Conservation (phyloP, 2,113 vertebrate genomes). For the Melanerpes aurifrons region DNA sequence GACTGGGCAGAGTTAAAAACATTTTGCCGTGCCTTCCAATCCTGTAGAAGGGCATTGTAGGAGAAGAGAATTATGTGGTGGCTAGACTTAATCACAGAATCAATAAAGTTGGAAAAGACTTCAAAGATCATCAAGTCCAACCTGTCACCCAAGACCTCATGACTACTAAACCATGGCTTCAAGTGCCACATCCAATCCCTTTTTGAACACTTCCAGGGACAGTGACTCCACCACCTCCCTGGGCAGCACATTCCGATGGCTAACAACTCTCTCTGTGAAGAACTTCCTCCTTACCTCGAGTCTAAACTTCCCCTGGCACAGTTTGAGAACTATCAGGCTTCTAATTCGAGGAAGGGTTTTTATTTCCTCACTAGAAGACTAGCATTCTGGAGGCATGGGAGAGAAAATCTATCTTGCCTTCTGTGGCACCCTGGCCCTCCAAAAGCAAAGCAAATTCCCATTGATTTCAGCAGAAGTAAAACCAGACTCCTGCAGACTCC, state of each 20-base stretch:
- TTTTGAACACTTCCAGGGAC: too few species aligned
- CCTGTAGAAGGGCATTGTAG: constrained; percentile 70
- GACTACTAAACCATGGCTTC: too few species aligned
- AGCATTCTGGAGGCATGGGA: background rate
- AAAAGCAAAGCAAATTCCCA: background rate
- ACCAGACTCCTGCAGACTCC: background rate
- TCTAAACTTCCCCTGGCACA: too few species aligned
- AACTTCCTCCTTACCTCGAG: too few species aligned
- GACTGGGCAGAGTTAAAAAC: constrained; percentile 92
- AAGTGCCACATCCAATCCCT: too few species aligned
- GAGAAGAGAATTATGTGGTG: background rate
- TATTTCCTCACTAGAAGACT: background rate
- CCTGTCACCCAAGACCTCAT: too few species aligned
- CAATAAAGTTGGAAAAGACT: too few species aligned
- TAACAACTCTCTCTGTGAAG: too few species aligned
- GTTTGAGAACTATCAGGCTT: background rate
- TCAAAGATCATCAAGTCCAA: too few species aligned
- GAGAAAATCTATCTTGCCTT: background rate
- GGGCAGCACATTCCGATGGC: too few species aligned
- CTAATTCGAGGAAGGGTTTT: background rate
- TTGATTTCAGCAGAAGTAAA: background rate
- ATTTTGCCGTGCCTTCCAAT: constrained; percentile 93
- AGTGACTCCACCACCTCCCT: too few species aligned
- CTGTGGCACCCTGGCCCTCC: background rate
- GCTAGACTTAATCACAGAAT: background rate